These are phyloP conservation scores for Balaenoptera acutorostrata DNA, from an alignment of 2,113 vertebrate genomes.

Conservation along the genomic window DNA sequence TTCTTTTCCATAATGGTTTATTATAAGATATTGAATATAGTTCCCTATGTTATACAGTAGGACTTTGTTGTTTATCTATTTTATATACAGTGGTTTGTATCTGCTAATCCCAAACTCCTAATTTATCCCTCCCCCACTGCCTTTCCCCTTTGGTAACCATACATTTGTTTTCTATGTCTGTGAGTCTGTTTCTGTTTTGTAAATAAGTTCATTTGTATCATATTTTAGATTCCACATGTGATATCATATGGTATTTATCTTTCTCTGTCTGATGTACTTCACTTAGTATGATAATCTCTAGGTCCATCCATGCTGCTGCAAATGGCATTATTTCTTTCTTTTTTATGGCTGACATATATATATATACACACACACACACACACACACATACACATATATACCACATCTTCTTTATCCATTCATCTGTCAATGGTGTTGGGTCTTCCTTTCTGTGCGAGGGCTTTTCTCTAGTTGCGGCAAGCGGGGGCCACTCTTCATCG, in stretches of 20 bases:
- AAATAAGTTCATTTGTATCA: neutral
- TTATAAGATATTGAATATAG: neutral
- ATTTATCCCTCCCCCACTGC: neutral
- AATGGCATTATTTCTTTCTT: neutral
- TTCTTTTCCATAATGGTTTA: neutral
- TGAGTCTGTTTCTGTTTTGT: neutral
- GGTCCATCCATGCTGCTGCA: neutral
- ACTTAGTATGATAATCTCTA: neutral
- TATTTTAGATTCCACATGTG: neutral
- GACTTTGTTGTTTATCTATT: neutral
- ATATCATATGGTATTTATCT: neutral
- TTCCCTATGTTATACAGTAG: neutral
- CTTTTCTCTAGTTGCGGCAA: no score
- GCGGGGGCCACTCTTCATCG: no score
- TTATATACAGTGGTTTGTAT: neutral
- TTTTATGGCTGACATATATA: neutral
- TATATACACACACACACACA: no score
- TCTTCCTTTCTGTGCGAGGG: no score
- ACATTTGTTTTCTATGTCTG: neutral
- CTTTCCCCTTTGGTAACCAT: neutral
- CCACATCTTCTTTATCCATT: neutral
- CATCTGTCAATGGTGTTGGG: neutral
- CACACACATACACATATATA: no score
- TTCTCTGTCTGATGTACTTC: neutral
- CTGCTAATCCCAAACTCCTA: neutral